Evolutionary conservation across 2,113 vertebrate species (phyloP), one percentile per base, ranked within the genome.

Genomic region (Semnopithecus entellus): DNA sequence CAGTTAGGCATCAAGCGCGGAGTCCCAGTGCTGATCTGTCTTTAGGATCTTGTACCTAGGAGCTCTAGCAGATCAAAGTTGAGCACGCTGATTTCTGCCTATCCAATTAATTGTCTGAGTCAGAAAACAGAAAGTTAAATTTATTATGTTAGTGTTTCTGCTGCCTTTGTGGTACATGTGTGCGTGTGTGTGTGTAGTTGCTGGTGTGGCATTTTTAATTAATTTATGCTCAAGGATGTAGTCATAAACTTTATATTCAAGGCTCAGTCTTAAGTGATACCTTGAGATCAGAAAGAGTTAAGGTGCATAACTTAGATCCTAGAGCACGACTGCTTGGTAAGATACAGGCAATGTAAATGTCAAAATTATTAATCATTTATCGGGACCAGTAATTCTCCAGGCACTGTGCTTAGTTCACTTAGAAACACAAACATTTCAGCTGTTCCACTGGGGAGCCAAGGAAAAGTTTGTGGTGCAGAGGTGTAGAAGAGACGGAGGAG

Each of bases 351-450:
- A 32, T 40, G 6, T 59, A 89, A 92, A 93, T 75, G 55, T 76
- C 86, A 88, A 83, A 82, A 96, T 80, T 94, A 91, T 75, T 43
- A 78, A 86, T 84, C 73, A 91, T 91, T 86, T 91, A 13, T 20
- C 1, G 0, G 92, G 61, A 61, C 17, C 8, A 25, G 35, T 32
- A 30, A 25, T 59, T 70, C 55, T 93, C 59, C 79, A 48, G 43
- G 22, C 22, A 52, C 23, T 30, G 23, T 66, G 35, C 61, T 91
- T 20, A 52, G 25, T 57, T 85, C 81, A 64, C 40, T 17, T 45
- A 30, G 72, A 64, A 88, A 22, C 25, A 61, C 81, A 86, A n/a
- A 88, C 59, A 61, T 35, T 73, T 43, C n/a, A 57, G 13, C 43
- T 11, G 23, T 16, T 68, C 57, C 16, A 1, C 1, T 48, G 66